Evolutionary conservation across 2,888 invertebrate genomes (phyloP), one percentile per base, ranked within the genome.

Genomic region (Agonum fuliginosum): DNA sequence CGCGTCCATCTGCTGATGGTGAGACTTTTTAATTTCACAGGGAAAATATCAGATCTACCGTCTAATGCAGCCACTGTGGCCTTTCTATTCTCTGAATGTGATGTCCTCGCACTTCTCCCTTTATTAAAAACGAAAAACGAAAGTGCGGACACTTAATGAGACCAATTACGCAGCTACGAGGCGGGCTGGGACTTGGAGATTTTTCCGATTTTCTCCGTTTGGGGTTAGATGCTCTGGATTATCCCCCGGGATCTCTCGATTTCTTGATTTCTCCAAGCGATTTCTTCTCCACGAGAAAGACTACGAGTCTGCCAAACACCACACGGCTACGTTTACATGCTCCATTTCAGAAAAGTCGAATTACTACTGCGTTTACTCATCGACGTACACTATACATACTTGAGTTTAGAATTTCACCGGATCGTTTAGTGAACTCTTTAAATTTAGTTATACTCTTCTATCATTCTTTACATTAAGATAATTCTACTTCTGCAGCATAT

Each of bases 1-100:
- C 71, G 71, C 48, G 51, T 71, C 48, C 71, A 71, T 71, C 71
- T 71, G 46, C 48, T 71, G 71, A 71, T 71, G 48, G 27, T 12
- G 48, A 24, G 71, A 71, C 51, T 71, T 71, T 65, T 71, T 71
- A 71, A 71, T 71, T 71, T 71, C 71, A 70, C 70, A 12, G 5
- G 22, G 43, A 41, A 43, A 46, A 69, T 69, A 69, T 69, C 43
- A 22, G 67, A 67, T 41, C 27, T 20, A 5, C 12, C 41, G 41
- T 67, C 69, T 19, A 12, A 24, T 5, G 30, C 58, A 62, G 4
- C 8, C 46, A 46, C 12, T 12, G 37, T n/a, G 17, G 17, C 6
- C 27, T 22, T 12, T 24, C 20, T 20, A 3, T n/a, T 20, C 20
- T n/a, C 54, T 20, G 8, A 5, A 8, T 51, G 4, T 17, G 14